These are phyloP conservation scores for Cataglyphis rosenhaueri DNA, from an alignment of 2,888 invertebrate species.

Conservation along the genomic window DNA sequence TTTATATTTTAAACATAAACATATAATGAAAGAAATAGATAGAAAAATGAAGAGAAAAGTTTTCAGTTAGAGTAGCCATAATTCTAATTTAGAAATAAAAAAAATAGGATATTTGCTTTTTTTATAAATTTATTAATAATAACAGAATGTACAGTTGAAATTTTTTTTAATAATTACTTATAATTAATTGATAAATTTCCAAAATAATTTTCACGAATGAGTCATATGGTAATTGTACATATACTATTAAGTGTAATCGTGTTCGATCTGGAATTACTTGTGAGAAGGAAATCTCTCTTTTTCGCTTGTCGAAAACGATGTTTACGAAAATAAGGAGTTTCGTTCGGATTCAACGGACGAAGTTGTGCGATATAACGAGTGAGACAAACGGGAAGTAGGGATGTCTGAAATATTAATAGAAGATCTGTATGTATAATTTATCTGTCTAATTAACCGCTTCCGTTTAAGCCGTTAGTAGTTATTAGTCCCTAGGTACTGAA, in stretches of 20 bases:
- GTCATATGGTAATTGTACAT: neutral
- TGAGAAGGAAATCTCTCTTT: conserved; percentile 39
- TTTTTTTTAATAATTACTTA: neutral
- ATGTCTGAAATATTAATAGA: conserved; percentile 72
- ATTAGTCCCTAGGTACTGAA: conserved; percentile 22
- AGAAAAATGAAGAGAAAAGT: neutral
- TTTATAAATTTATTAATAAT: neutral
- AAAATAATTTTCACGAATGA: neutral
- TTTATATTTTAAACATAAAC: neutral
- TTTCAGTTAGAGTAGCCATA: neutral
- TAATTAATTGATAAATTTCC: neutral
- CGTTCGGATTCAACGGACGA: conserved; percentile 56
- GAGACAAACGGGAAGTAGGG: conserved; percentile 34
- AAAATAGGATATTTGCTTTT: neutral
- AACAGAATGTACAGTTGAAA: neutral
- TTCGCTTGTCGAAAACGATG: conserved; percentile 20
- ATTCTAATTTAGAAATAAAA: neutral
- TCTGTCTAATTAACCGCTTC: conserved; percentile 75
- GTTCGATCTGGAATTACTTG: conserved; percentile 37
- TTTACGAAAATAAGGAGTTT: conserved; percentile 61
- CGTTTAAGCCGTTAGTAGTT: conserved; percentile 65
- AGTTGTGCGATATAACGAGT: conserved; percentile 33
- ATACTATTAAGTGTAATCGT: neutral
- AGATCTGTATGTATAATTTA: conserved; percentile 66
- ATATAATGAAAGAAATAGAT: neutral